A percentile compares a stretch with the other conserved stretches of the same genome.
phyloP scores from a whole-genome alignment of 2,797 vertebrate genomes.

The Pipistrellus kuhlii region DNA sequence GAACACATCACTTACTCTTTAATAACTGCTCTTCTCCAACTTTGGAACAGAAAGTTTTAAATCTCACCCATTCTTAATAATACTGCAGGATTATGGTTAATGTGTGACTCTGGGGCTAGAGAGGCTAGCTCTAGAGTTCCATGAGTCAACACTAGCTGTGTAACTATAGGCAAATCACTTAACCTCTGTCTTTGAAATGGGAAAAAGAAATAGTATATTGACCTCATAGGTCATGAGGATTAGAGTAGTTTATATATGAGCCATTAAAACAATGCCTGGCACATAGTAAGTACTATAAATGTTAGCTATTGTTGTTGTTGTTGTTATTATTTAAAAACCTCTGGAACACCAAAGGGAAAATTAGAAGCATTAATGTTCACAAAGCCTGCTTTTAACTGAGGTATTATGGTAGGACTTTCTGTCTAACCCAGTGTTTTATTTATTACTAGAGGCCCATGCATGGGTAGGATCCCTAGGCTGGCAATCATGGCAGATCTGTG shows the following conservation, averaged over 20 bases:
- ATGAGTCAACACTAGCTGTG: neutral
- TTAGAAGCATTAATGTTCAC: neutral
- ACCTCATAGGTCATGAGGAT: neutral
- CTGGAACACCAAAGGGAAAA: neutral
- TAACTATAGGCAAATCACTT: conserved; percentile 1
- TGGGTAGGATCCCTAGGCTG: too few relatives aligned
- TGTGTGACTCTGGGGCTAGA: neutral
- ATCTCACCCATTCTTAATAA: conserved; percentile 15
- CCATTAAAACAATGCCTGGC: conserved; percentile 33
- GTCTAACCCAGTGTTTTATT: neutral
- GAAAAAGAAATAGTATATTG: conserved; percentile 4
- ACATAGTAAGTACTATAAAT: neutral
- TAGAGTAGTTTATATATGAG: neutral
- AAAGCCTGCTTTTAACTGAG: neutral
- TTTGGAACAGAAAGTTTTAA: conserved; percentile 46
- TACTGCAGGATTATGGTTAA: neutral
- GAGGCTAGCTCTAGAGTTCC: neutral
- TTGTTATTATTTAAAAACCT: neutral
- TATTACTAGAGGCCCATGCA: neutral
- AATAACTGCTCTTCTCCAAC: neutral
- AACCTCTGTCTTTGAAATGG: conserved; percentile 19
- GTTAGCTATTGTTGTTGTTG: neutral
- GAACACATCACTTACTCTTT: neutral
- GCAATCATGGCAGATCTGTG: too few relatives aligned
- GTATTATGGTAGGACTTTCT: neutral